A percentile compares a stretch with the other conserved stretches of the same genome.
Conservation (phyloP, 2,113 vertebrate species). For the Myrmecophaga tridactyla region DNA sequence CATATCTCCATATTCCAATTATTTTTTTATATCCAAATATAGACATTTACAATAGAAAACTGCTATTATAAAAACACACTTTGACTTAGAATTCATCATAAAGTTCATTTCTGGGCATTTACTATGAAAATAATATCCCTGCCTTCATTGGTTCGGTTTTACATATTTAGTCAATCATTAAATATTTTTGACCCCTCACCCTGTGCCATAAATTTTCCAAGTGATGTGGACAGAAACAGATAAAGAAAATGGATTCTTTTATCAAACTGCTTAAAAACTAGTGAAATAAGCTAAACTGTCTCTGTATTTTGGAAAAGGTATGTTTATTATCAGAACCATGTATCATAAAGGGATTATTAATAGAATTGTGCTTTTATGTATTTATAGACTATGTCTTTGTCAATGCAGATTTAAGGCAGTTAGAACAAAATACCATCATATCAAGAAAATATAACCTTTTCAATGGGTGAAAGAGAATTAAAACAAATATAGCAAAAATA, state of each 20-base stretch:
- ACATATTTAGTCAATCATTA: neutral
- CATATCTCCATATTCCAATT: neutral
- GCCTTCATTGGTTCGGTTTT: neutral
- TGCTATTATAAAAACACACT: neutral
- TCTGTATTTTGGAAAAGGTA: neutral
- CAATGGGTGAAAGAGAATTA: neutral
- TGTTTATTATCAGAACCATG: neutral
- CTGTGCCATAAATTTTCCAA: neutral
- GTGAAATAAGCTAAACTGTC: neutral
- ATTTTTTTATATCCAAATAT: neutral
- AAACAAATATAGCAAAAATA: neutral
- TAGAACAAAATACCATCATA: neutral
- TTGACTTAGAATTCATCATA: neutral
- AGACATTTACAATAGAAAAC: neutral
- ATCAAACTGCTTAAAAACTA: neutral
- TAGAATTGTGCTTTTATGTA: neutral
- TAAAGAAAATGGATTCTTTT: neutral
- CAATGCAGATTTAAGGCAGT: neutral
- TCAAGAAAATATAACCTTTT: neutral
- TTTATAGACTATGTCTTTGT: neutral
- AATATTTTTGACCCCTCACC: neutral
- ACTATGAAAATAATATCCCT: neutral
- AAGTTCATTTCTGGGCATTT: neutral
- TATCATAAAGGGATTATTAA: neutral
- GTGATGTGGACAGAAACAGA: neutral